phyloP scores from a whole-genome alignment of 1,140 invertebrate species.

The Drosophila nigrodunni region DNA sequence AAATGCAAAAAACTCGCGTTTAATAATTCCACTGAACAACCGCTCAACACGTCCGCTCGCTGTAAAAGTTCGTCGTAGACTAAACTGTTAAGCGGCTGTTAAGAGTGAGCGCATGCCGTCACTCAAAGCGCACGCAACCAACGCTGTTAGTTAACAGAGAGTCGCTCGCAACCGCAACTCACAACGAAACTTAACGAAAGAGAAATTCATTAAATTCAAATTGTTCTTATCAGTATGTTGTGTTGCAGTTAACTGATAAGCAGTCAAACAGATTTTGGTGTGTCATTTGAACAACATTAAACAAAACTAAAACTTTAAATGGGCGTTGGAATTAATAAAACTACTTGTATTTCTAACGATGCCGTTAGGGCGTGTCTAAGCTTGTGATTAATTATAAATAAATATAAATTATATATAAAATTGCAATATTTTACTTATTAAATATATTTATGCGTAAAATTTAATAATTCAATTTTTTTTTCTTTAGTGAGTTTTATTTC shows the following conservation, averaged over 20 bases:
- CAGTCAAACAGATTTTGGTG: background rate
- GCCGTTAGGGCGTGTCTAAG: too few species aligned
- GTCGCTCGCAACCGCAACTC: slow-evolving; percentile 20
- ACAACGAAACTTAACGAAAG: slow-evolving; percentile 44
- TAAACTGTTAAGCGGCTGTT: slow-evolving; percentile 15
- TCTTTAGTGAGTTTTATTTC: too few species aligned
- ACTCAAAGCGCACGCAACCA: background rate
- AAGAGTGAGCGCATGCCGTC: background rate
- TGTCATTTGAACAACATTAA: slow-evolving; percentile 4
- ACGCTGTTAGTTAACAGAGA: slow-evolving; percentile 9
- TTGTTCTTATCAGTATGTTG: slow-evolving; percentile 27
- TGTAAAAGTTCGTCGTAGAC: slow-evolving; percentile 37
- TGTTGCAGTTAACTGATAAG: background rate
- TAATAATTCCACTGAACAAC: background rate
- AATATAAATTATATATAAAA: too few species aligned
- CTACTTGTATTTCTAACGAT: background rate
- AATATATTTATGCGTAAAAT: too few species aligned
- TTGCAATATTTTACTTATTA: too few species aligned
- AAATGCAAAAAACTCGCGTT: slow-evolving; percentile 33
- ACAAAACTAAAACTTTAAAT: background rate
- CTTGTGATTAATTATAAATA: too few species aligned
- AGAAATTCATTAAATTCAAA: slow-evolving; percentile 24
- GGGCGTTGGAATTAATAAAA: background rate
- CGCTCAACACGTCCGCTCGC: slow-evolving; percentile 29
- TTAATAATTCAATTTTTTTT: too few species aligned